Base-by-base conservation (phyloP, 92 coral and sea anemone species). In the Epizoanthus illoricatus region DNA sequence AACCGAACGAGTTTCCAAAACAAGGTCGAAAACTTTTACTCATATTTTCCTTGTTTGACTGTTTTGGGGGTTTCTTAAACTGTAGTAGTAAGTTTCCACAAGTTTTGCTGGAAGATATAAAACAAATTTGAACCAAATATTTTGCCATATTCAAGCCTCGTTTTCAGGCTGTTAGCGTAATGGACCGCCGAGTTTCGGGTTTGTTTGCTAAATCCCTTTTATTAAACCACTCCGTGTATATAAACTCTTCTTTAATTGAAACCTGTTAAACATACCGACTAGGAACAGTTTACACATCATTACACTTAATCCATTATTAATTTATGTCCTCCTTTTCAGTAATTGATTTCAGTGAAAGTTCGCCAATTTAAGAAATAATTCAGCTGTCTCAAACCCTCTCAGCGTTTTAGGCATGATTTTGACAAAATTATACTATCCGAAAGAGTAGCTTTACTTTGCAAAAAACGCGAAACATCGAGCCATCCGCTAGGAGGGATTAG, bases 221-320 rank as follows among this genome's bases (percentile, higher is more conserved):
- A 91, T 86, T 84, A 79, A 88, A 82, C 91, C 90, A 84, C 90
- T 86, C 75, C 86, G 91, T 93, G 91, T 91, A 93, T 89, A 93
- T 93, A 93, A 93, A 93, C 97, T 86, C 80, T 81, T 74, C 90
- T 83, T 84, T 93, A 93, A 93, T 93, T 93, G 94, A 93, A 88
- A 92, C 83, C 93, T 86, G 94, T 93, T 93, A 93, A 93, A 93
- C 95, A 93, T 93, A 90, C 97, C 88, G 97, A 86, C 91, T 91
- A 69, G 84, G 93, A 83, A 88, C 91, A 88, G 97, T 93, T 93
- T 93, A 93, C 97, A 93, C 84, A 91, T 93, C 97, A 93, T 93
- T 93, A 93, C 81, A 89, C 87, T 93, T 93, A 92, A 89, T 89
- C 86, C 92, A 88, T 89, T 81, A 92, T 91, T 93, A 88, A 93